A percentile compares a stretch with the other conserved stretches of the same genome.
Evolutionary conservation across 1,140 invertebrate species (phyloP).

Genomic region (Saxidomus purpurata): DNA sequence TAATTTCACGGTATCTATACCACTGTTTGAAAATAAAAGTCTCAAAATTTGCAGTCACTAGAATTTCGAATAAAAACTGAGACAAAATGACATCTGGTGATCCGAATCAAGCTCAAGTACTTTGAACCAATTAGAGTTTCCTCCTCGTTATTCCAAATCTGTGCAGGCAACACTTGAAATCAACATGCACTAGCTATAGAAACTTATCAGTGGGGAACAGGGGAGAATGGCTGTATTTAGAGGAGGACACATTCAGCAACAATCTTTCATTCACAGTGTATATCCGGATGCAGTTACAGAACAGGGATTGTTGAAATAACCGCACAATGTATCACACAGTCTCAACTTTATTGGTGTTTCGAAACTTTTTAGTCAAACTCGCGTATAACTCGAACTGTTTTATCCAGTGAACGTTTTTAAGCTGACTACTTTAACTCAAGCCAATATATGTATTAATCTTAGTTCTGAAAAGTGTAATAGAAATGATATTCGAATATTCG

Average conservation of each 20-base stretch:
- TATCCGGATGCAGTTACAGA: too few relatives aligned
- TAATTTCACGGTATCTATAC: not conserved
- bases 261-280: not conserved
- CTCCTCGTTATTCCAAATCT: conserved; percentile 23
- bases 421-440: too few relatives aligned
- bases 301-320: too few relatives aligned
- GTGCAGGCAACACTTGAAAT: conserved; percentile 11
- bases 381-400: too few relatives aligned
- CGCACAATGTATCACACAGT: too few relatives aligned
- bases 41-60: not conserved
- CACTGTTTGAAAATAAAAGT: not conserved
- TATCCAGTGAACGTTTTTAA: too few relatives aligned
- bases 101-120: not conserved
- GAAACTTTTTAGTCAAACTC: too few relatives aligned
- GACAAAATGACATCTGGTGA: conserved; percentile 28
- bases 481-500: too few relatives aligned
- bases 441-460: too few relatives aligned
- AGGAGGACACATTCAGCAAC: not conserved
- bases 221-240: too few relatives aligned
- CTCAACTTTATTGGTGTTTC: too few relatives aligned
- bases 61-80: not conserved
- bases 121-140: conserved; percentile 29
- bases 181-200: not conserved
- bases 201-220: conserved; percentile 27
- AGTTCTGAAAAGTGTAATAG: too few relatives aligned